Base-by-base conservation (phyloP, 1,140 invertebrate species). In the Andrena cerasifolii region DNA sequence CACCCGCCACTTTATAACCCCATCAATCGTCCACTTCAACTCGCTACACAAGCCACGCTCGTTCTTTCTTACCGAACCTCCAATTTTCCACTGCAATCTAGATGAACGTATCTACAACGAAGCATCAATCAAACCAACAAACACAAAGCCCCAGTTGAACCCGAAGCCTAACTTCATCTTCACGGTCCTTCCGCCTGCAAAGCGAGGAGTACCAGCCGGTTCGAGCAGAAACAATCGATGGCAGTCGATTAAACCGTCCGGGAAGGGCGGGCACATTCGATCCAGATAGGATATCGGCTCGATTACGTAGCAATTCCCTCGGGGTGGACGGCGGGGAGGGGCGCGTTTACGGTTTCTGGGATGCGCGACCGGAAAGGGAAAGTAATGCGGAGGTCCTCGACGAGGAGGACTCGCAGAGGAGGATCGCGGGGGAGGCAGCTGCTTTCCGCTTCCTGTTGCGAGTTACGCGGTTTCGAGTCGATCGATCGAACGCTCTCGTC, bases 221-320 rank as follows among this genome's bases (percentile, higher is more conserved):
- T 31, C 18, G 33, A 74, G 59, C 33, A 43, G 71, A 74, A 74
- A 74, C 71, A 74, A 74, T 65, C 47, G 59, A 74, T 65, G 71
- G 33, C 49, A 53, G 71, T 43, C 71, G 71, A 74, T 74, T 74
- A 74, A 65, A 73, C 54, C 28, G 28, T 58, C 58, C 58, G 21
- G 45, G 33, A 26, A 58, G 43, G 21, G 58, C 21, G 45, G 12
- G 53, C 53, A 24, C 65, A 67, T 54, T 67, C 49, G 65, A 67
- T 66, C 49, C 58, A 45, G 58, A 51, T 63, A 53, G 70, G 58
- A 73, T 63, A 73, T 73, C 70, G 58, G 70, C 59, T 73, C 70
- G 70, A 63, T 73, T 73, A 63, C 70, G 70, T 73, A 26, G 70
- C 70, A 63, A 73, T 73, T 73, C 70, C 58, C 47, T 12, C 1